These are phyloP conservation scores for Patagioenas fasciata DNA, from an alignment of 2,113 vertebrate genomes.

Conservation along the genomic window DNA sequence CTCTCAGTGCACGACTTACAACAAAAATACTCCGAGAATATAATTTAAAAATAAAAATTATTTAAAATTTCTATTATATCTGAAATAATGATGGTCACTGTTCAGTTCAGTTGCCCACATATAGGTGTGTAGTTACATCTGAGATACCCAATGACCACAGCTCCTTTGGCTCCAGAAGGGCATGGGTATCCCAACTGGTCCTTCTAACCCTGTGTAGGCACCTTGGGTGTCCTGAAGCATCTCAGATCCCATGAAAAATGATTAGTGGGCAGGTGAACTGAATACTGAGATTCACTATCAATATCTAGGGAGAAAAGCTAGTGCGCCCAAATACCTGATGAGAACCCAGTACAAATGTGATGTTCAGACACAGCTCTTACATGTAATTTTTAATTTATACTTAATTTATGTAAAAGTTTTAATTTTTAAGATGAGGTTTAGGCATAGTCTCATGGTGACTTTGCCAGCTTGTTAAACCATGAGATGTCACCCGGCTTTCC, in stretches of 20 bases:
- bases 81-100: background rate
- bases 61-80: background rate
- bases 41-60: background rate
- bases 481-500: background rate
- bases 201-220: background rate
- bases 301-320: background rate
- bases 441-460: background rate
- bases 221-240: background rate
- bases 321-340: background rate
- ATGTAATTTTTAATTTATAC: background rate
- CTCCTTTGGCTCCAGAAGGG: background rate
- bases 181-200: background rate
- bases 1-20: background rate
- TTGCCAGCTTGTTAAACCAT: background rate
- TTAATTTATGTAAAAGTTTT: background rate
- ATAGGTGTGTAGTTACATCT: background rate
- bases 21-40: background rate
- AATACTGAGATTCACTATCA: background rate
- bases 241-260: background rate
- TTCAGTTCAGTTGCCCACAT: background rate
- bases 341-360: background rate
- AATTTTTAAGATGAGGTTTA: background rate
- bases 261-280: background rate
- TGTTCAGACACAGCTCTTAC: background rate
- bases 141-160: rapidly evolving